phyloP scores from a whole-genome alignment of 2,888 invertebrate genomes.

The Teleiodes luculella region DNA sequence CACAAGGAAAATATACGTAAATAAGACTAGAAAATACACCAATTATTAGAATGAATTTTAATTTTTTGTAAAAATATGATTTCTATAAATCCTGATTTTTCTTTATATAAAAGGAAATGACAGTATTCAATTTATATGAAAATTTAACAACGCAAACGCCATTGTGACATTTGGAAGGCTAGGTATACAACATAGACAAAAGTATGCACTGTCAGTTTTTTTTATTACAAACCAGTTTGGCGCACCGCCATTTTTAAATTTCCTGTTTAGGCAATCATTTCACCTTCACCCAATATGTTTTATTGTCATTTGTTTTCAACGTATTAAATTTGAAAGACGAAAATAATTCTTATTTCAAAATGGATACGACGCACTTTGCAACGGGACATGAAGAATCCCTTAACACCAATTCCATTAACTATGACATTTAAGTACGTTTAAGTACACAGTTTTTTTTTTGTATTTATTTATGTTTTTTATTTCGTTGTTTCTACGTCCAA shows the following conservation, averaged over 20 bases:
- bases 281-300: not conserved
- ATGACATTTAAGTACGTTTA: constrained; percentile 63
- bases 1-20: constrained; percentile 40
- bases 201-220: constrained; percentile 60
- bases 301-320: not conserved
- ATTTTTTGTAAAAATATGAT: too few species aligned
- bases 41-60: constrained; percentile 52
- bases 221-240: constrained; percentile 5
- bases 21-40: constrained; percentile 71
- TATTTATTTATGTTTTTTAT: constrained; percentile 61
- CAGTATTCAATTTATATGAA: constrained; percentile 25
- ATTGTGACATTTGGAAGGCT: constrained; percentile 65
- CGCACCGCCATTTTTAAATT: constrained; percentile 5
- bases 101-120: constrained; percentile 11
- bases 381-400: constrained; percentile 35
- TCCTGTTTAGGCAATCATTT: constrained; percentile 1
- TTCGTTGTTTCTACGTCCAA: constrained; percentile 70
- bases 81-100: too few species aligned
- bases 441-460: constrained; percentile 67
- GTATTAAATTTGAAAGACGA: constrained; percentile 11
- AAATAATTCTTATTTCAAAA: constrained; percentile 39
- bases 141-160: constrained; percentile 64
- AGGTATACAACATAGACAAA: constrained; percentile 54
- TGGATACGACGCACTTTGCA: constrained; percentile 55
- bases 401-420: constrained; percentile 63